Base-by-base conservation (phyloP, 2,888 invertebrate species). In the Nudaria mundana region DNA sequence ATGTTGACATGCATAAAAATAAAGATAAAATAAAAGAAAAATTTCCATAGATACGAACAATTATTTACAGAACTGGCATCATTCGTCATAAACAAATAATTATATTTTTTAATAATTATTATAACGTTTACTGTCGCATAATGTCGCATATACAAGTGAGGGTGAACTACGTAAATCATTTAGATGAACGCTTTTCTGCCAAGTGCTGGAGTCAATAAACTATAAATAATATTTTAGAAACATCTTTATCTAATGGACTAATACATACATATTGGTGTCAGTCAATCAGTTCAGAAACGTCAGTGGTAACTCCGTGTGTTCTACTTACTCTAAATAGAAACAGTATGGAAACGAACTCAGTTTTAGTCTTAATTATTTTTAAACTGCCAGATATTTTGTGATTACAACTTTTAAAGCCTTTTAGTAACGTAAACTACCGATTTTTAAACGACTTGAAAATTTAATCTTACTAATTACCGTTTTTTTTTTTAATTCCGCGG, bases 161-260 rank as follows among this genome's bases (percentile, higher is more conserved):
- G 24, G 32, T 39, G 37, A 37, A 43, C 29, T 32, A 55, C 11
- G 51, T 30, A 48, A 55, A 65, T 57, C 56, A 50, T 52, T 63
- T 57, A 64, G 37, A 36, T 40, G 30, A 43, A 58, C 60, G 62
- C 49, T 51, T 44, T 52, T 56, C 52, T 46, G 57, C 56, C 39
- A 44, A 40, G 63, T 61, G 63, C 52, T 52, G 47, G 49, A 40
- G 26, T 26, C 23, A 57, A 62, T 38, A 36, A 44, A 55, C 32
- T 38, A n/a, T n/a, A 56, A 52, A 44, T 47, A 30, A n/a, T 35
- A 44, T 33, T 37, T 48, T 53, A 47, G 66, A 70, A 69, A 71
- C 69, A 67, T 66, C 54, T 71, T 74, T 69, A 77, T 68, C 76
- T 83, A 81, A 71, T 73, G 71, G 75, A 81, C 79, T 81, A 72